Evolutionary conservation across 2,113 vertebrate species (phyloP).

Genomic region (Corapipo altera): DNA sequence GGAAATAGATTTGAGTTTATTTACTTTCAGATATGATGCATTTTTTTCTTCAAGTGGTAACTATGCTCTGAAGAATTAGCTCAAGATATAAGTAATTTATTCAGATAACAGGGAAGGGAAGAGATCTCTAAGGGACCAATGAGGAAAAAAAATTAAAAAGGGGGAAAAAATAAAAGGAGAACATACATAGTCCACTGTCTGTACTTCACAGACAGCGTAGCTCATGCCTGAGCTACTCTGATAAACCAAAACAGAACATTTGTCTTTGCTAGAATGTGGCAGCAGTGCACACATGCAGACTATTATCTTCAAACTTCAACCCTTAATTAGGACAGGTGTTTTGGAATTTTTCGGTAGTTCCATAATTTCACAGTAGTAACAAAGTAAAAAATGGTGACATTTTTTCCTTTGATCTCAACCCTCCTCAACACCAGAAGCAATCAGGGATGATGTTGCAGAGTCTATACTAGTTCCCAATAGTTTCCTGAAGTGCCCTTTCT

Average conservation of each 20-base stretch:
- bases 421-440: not conserved
- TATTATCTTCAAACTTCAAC: not conserved
- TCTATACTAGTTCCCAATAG: not conserved
- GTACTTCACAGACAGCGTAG: too few species aligned
- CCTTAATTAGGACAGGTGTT: fast-evolving
- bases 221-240: not conserved
- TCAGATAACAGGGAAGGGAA: not conserved
- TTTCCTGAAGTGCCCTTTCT: not conserved
- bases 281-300: not conserved
- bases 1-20: not conserved
- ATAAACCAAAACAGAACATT: not conserved
- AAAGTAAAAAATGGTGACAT: not conserved
- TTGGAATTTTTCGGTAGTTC: not conserved
- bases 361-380: not conserved
- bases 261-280: not conserved
- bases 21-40: not conserved
- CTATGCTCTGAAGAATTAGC: not conserved
- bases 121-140: fast-evolving
- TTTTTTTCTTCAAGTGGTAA: not conserved
- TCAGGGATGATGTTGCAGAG: not conserved
- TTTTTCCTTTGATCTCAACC: not conserved
- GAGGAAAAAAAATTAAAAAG: not conserved
- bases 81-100: not conserved
- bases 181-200: not conserved
- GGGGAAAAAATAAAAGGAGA: not conserved